Conservation (phyloP, 1,140 invertebrate species). For the Cryptotermes secundus region DNA sequence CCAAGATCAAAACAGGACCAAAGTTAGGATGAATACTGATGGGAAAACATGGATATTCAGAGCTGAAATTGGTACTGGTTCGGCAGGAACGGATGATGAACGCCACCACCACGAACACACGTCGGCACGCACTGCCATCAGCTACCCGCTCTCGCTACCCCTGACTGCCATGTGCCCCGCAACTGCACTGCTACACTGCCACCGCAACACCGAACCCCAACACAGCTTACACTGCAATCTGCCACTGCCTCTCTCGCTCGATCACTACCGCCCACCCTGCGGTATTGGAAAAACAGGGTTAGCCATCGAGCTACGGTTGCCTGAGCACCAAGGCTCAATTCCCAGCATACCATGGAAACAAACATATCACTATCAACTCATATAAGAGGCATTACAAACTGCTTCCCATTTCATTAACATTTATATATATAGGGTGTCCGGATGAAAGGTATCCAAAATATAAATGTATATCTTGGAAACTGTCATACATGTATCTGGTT, state of each 20-base stretch:
- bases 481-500: no score
- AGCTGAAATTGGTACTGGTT: neutral
- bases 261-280: constrained; percentile 24
- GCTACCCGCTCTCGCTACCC: constrained; percentile 29
- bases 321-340: constrained; percentile 15
- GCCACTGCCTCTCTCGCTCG: constrained; percentile 24
- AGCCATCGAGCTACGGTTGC: neutral
- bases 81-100: neutral
- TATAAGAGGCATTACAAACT: no score
- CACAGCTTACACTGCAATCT: constrained; percentile 27
- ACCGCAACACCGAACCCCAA: constrained; percentile 23
- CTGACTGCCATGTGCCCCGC: constrained; percentile 20
- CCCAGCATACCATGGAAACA: neutral
- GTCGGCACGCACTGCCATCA: neutral
- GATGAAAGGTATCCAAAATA: no score
- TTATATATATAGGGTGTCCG: no score
- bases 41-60: neutral
- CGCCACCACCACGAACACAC: neutral
- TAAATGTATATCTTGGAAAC: no score
- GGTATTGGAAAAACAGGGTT: constrained; percentile 31
- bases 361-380: neutral
- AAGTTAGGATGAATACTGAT: neutral
- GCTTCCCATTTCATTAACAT: no score
- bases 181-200: constrained; percentile 26
- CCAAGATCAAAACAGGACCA: neutral